Evolutionary conservation across 2,113 vertebrate species (phyloP).

Genomic region (Hirundichthys speculiger): DNA sequence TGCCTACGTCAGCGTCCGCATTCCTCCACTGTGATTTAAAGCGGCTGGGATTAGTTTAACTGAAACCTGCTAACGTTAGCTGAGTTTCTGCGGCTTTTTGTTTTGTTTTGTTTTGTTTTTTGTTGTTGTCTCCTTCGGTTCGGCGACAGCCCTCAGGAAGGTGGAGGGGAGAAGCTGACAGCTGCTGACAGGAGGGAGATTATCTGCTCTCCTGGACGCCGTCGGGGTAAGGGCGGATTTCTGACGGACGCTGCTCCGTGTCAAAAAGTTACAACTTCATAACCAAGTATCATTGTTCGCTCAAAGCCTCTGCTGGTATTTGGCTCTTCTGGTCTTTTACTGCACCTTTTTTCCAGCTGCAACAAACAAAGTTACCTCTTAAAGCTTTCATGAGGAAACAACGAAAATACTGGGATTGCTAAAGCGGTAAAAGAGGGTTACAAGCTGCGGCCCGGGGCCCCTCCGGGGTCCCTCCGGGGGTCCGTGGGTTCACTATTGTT

Average conservation of each 20-base stretch:
- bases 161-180: slow-evolving; percentile 24
- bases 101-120: no score
- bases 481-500: neutral
- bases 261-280: no score
- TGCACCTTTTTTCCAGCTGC: no score
- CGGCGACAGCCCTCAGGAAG: no score
- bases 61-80: slow-evolving; percentile 29
- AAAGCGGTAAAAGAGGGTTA: neutral
- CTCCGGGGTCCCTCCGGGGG: neutral
- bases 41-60: slow-evolving; percentile 36
- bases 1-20: slow-evolving; percentile 71
- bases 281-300: no score
- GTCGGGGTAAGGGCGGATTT: slow-evolving; percentile 65
- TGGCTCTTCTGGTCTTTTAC: no score
- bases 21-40: slow-evolving; percentile 70
- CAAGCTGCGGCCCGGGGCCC: slow-evolving; percentile 20
- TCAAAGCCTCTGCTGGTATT: no score
- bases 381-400: no score
- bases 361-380: no score
- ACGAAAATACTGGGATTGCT: no score
- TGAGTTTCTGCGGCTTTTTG: neutral
- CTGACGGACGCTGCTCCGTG: neutral
- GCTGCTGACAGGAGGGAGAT: slow-evolving; percentile 20
- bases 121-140: no score
- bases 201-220: slow-evolving; percentile 35